Percentiles rank a stretch among this genome's conserved stretches.
These are phyloP conservation scores for Phyllotreta striolata DNA, from an alignment of 2,888 invertebrate species.

Conservation along the genomic window DNA sequence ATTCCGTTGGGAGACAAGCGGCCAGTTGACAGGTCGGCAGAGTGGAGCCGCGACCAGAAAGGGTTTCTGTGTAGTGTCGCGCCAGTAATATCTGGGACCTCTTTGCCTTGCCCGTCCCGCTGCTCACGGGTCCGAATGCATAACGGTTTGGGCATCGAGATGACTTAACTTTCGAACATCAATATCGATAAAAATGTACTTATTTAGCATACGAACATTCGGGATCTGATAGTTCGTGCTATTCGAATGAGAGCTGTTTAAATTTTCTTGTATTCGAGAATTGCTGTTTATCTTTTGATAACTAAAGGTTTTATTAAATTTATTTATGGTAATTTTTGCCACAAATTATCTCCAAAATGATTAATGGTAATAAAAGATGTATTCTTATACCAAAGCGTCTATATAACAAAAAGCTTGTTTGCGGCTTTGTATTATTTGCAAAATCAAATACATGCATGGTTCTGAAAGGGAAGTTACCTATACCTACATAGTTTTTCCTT, in stretches of 20 bases:
- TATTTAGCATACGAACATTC: neutral
- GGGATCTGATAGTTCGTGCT: neutral
- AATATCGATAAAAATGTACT: slow-evolving; percentile 18
- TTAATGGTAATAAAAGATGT: too few relatives aligned
- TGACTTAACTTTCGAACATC: slow-evolving; percentile 42
- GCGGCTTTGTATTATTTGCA: too few relatives aligned
- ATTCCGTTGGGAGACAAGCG: slow-evolving; percentile 49
- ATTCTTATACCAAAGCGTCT: too few relatives aligned
- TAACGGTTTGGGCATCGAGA: slow-evolving; percentile 28
- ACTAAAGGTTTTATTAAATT: too few relatives aligned
- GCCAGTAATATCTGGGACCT: slow-evolving; percentile 49
- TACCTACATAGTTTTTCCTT: too few relatives aligned
- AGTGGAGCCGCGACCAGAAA: slow-evolving; percentile 60
- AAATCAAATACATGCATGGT: too few relatives aligned
- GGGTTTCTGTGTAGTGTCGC: slow-evolving; percentile 62
- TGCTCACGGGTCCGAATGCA: slow-evolving; percentile 1
- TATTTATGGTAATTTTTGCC: too few relatives aligned
- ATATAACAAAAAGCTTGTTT: too few relatives aligned
- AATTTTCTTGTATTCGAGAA: too few relatives aligned
- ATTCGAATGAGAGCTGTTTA: neutral
- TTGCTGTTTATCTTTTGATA: too few relatives aligned
- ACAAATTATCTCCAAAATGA: too few relatives aligned
- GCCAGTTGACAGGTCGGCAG: slow-evolving; percentile 54
- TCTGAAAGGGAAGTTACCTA: too few relatives aligned
- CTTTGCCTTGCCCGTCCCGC: slow-evolving; percentile 30